Percentiles rank a stretch among this genome's conserved stretches.
These are phyloP conservation scores for Heloderma charlesbogerti DNA, from an alignment of 2,113 vertebrate genomes.

Conservation along the genomic window DNA sequence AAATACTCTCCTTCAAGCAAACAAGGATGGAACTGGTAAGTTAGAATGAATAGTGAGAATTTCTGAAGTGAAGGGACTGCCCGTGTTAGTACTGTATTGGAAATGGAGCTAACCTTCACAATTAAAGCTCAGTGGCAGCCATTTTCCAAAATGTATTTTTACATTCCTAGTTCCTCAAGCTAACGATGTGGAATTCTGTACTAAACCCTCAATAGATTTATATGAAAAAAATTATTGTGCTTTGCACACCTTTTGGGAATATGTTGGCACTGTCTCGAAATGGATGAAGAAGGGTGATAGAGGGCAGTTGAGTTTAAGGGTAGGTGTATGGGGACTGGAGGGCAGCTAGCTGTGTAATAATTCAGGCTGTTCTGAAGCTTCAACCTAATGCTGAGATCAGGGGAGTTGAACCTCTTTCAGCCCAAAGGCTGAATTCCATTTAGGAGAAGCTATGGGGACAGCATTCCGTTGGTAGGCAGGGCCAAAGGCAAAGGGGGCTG, in stretches of 20 bases:
- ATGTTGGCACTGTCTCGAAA: not conserved
- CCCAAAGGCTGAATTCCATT: too few relatives aligned
- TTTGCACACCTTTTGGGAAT: not conserved
- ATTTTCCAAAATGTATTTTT: not conserved
- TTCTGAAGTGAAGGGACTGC: not conserved
- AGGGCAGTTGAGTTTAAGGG: not conserved
- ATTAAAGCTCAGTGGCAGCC: not conserved
- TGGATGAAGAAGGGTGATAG: not conserved
- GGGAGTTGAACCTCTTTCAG: not conserved
- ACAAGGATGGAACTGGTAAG: constrained; percentile 94
- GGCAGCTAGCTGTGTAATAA: not conserved
- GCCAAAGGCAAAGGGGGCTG: too few relatives aligned
- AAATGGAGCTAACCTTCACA: not conserved
- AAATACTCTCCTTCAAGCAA: constrained; percentile 87
- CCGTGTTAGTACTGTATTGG: not conserved
- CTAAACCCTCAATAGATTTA: not conserved
- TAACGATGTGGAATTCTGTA: not conserved
- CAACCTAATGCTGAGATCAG: not conserved
- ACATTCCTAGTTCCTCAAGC: not conserved
- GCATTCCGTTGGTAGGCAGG: too few relatives aligned
- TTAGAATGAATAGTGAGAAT: not conserved
- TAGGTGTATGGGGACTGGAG: not conserved
- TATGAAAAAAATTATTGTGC: not conserved
- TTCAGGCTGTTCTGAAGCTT: not conserved
- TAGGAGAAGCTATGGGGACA: too few relatives aligned